phyloP scores from a whole-genome alignment of 2,888 invertebrate genomes.

The Rotaria macrura region DNA sequence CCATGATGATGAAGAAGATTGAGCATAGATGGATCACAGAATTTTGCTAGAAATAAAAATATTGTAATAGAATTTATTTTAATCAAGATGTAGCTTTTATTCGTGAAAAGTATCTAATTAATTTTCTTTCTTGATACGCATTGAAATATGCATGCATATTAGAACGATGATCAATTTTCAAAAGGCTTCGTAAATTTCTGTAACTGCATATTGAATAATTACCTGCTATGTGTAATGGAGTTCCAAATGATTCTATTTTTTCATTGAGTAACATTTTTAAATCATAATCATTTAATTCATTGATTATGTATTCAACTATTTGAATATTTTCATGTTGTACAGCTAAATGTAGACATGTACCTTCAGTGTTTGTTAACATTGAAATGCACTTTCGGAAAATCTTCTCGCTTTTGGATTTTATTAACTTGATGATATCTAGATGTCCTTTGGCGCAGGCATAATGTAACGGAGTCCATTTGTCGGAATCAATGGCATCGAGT shows the following conservation, averaged over 20 bases:
- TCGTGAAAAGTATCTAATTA: too few relatives aligned
- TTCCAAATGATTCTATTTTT: neutral
- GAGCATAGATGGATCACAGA: neutral
- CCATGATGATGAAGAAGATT: neutral
- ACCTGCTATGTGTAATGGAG: neutral
- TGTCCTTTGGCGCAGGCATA: neutral
- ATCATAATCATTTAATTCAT: neutral
- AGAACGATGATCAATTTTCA: too few relatives aligned
- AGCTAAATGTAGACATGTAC: neutral
- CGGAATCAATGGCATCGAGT: neutral
- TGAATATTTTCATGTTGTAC: neutral
- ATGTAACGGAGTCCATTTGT: neutral
- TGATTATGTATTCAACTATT: neutral
- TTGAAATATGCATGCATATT: too few relatives aligned
- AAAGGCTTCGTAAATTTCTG: too few relatives aligned
- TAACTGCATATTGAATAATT: neutral
- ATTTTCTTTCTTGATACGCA: too few relatives aligned
- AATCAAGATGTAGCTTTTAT: too few relatives aligned
- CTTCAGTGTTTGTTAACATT: neutral
- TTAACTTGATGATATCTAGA: neutral
- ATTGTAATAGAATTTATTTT: too few relatives aligned
- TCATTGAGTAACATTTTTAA: neutral
- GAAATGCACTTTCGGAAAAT: neutral
- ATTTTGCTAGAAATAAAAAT: constrained; percentile 15
- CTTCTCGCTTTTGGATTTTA: neutral